phyloP scores from a whole-genome alignment of 2,113 vertebrate species.

The Zosterops hypoxanthus region DNA sequence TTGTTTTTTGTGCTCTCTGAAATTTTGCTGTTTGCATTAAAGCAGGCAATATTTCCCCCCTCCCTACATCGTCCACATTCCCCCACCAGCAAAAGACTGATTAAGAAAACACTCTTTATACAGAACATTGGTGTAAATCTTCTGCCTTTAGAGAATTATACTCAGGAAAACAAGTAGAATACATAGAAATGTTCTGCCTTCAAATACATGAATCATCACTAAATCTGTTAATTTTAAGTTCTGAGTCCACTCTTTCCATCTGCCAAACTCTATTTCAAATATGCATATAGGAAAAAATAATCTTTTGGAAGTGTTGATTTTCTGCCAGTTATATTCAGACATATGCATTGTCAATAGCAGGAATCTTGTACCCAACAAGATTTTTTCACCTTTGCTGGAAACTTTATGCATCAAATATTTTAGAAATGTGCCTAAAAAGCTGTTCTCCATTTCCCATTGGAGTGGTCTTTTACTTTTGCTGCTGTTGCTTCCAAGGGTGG shows the following conservation, averaged over 20 bases:
- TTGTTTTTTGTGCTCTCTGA: conserved; percentile 15
- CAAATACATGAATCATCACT: background rate
- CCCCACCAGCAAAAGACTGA: background rate
- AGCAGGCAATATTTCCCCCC: background rate
- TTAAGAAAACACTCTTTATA: background rate
- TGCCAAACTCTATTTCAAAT: background rate
- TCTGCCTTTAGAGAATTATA: conserved; percentile 6
- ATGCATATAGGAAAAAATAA: background rate
- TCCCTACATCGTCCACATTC: rapidly evolving
- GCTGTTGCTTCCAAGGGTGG: background rate
- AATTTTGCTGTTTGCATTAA: conserved; percentile 9
- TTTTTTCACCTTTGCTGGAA: background rate
- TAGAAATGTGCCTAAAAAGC: background rate
- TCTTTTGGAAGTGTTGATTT: background rate
- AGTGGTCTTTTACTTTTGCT: background rate
- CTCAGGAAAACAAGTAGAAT: conserved; percentile 8
- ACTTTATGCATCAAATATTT: background rate
- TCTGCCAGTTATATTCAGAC: background rate
- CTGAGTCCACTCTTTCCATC: background rate
- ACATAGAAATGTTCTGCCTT: background rate
- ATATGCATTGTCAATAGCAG: background rate
- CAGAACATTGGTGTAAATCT: background rate
- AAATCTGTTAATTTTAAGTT: background rate
- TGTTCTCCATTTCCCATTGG: background rate
- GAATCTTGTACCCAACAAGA: background rate